phyloP scores from a whole-genome alignment of 2,113 vertebrate genomes.

The Colinus virginianus region DNA sequence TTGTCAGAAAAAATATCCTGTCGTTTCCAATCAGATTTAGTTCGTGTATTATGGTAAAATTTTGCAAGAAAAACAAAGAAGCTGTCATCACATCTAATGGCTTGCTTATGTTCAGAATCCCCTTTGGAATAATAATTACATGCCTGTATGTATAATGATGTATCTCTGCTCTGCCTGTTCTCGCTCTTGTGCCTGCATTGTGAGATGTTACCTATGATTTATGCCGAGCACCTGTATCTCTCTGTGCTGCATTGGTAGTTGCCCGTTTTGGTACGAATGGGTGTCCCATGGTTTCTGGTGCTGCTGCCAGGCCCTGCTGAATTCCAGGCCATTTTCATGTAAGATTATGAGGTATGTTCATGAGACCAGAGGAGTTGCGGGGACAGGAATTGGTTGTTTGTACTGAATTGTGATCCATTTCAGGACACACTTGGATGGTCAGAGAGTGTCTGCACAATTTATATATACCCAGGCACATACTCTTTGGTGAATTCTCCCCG shows the following conservation, averaged over 20 bases:
- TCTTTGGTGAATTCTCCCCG: neutral
- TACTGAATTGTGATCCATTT: neutral
- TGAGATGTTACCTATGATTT: conserved; percentile 40
- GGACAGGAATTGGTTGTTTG: neutral
- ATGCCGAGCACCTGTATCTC: neutral
- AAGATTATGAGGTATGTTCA: neutral
- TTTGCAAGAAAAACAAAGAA: conserved; percentile 52
- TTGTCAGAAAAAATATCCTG: conserved; percentile 51
- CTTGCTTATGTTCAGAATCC: conserved; percentile 45
- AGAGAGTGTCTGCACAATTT: neutral
- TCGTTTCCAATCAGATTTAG: conserved; percentile 54
- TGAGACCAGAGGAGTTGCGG: neutral
- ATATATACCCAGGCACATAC: neutral
- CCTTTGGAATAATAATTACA: conserved; percentile 58
- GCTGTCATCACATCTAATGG: conserved; percentile 55
- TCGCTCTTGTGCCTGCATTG: neutral
- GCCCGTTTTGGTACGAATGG: conserved; percentile 48
- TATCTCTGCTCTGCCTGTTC: conserved; percentile 26
- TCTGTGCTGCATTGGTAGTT: conserved; percentile 37
- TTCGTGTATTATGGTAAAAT: conserved; percentile 32
- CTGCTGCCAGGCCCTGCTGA: neutral
- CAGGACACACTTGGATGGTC: neutral
- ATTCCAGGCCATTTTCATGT: conserved; percentile 4
- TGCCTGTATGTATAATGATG: neutral
- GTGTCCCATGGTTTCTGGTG: neutral